A percentile compares a stretch with the other conserved stretches of the same genome.
These are phyloP conservation scores for Cygnus buccinator DNA, from an alignment of 2,113 vertebrate genomes.

Conservation along the genomic window DNA sequence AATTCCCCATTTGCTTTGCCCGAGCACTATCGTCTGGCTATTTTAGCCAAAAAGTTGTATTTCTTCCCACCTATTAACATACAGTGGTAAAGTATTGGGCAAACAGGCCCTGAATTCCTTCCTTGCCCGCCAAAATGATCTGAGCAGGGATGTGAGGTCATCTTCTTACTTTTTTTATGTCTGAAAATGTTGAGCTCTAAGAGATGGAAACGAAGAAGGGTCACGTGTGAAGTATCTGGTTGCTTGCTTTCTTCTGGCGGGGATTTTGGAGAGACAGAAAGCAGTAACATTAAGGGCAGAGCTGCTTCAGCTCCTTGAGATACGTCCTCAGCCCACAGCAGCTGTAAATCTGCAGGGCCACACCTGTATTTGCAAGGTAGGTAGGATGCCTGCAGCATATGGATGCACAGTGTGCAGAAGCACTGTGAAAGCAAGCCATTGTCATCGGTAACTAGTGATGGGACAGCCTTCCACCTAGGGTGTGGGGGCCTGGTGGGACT, in stretches of 20 bases:
- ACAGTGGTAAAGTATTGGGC: not conserved
- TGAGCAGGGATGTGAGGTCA: not conserved
- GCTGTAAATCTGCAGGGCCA: not conserved
- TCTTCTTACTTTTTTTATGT: not conserved
- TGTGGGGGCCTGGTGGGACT: not conserved
- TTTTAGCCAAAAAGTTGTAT: not conserved
- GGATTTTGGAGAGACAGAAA: not conserved
- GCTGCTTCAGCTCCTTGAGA: not conserved
- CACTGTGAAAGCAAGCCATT: not conserved
- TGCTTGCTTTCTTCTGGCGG: not conserved
- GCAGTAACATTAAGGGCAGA: not conserved
- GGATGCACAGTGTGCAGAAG: not conserved
- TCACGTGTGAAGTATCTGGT: not conserved
- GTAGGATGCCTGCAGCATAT: not conserved
- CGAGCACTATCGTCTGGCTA: not conserved
- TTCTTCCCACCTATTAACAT: not conserved
- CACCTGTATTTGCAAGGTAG: not conserved
- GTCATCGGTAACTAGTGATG: accelerated
- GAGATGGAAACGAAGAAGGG: not conserved
- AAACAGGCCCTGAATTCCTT: not conserved
- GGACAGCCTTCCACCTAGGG: not conserved
- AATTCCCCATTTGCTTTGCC: not conserved
- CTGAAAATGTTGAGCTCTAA: not conserved
- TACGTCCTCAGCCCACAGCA: not conserved
- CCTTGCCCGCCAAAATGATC: not conserved